Percentiles rank a stretch among this genome's conserved stretches.
phyloP scores from a whole-genome alignment of 2,113 vertebrate species.

The Axis porcinus region DNA sequence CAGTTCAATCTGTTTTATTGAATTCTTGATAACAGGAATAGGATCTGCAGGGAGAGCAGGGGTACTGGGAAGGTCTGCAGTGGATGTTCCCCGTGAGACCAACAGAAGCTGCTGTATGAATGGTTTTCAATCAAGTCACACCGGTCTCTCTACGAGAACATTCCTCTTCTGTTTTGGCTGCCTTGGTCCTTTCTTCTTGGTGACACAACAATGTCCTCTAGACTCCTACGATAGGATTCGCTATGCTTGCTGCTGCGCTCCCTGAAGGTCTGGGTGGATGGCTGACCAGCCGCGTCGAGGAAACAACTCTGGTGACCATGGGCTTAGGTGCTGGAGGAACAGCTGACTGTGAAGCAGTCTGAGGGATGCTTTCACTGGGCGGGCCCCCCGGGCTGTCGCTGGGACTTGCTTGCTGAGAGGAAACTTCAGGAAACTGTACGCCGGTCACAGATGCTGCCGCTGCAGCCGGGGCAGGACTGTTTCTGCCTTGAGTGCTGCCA shows the following conservation, averaged over 20 bases:
- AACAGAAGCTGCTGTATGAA: constrained; percentile 66
- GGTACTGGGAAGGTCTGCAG: constrained; percentile 81
- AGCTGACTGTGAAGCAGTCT: constrained; percentile 70
- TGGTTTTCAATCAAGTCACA: constrained; percentile 64
- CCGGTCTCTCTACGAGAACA: constrained; percentile 58
- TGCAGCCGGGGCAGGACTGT: constrained; percentile 77
- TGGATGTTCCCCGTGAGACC: constrained; percentile 78
- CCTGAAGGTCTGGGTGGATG: constrained; percentile 80
- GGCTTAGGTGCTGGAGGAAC: constrained; percentile 77
- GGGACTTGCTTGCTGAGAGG: constrained; percentile 77
- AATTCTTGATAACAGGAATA: constrained; percentile 87
- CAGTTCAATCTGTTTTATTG: constrained; percentile 88
- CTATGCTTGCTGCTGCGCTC: constrained; percentile 78
- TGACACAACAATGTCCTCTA: constrained; percentile 79
- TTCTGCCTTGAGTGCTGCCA: constrained; percentile 80
- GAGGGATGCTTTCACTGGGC: constrained; percentile 79
- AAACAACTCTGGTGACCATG: constrained; percentile 77
- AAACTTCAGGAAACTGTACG: constrained; percentile 77
- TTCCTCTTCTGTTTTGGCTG: constrained; percentile 78
- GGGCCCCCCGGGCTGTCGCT: constrained; percentile 78
- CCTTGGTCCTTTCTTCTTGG: constrained; percentile 77
- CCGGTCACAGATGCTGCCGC: constrained; percentile 75
- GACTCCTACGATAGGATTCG: constrained; percentile 78
- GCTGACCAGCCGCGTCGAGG: constrained; percentile 78
- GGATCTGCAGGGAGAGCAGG: constrained; percentile 83